Evolutionary conservation across 1,140 invertebrate genomes (phyloP).

Genomic region (Mamestra configurata): DNA sequence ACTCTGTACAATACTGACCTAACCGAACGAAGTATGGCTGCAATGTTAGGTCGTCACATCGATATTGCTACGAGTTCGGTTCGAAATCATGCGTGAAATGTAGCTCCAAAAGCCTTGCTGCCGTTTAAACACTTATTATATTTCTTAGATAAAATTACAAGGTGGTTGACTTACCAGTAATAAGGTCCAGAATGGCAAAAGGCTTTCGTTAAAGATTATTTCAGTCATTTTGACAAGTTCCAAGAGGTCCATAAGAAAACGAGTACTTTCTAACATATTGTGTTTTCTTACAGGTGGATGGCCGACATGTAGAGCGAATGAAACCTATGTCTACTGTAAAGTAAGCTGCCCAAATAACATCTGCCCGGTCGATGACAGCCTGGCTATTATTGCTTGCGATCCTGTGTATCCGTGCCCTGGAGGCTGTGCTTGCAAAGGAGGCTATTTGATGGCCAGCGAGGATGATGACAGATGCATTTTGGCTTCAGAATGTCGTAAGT

Average conservation of each 20-base stretch:
- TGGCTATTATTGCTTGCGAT: slow-evolving; percentile 58
- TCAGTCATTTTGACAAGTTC: too few species aligned
- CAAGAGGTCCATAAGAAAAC: too few species aligned
- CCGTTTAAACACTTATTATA: too few species aligned
- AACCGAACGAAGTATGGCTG: too few species aligned
- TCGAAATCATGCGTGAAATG: too few species aligned
- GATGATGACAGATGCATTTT: slow-evolving; percentile 65
- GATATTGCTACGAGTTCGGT: too few species aligned
- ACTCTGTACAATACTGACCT: too few species aligned
- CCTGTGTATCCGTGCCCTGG: slow-evolving; percentile 60
- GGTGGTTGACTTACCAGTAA: not conserved
- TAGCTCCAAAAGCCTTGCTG: too few species aligned
- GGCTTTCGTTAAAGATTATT: not conserved
- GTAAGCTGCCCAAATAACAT: slow-evolving; percentile 64
- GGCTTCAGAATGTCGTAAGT: slow-evolving; percentile 72
- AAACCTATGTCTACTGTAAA: slow-evolving; percentile 64
- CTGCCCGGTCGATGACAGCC: slow-evolving; percentile 66
- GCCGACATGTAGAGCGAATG: slow-evolving; percentile 58
- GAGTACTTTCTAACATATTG: too few species aligned
- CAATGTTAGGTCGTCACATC: too few species aligned
- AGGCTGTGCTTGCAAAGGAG: slow-evolving; percentile 65
- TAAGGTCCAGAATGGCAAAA: not conserved
- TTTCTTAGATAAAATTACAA: not conserved
- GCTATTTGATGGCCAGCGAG: slow-evolving; percentile 58
- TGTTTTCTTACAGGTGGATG: slow-evolving; percentile 3